Evolutionary conservation across 2,888 invertebrate species (phyloP), one percentile per base, ranked within the genome.

Genomic region (Tupiocoris notatus): DNA sequence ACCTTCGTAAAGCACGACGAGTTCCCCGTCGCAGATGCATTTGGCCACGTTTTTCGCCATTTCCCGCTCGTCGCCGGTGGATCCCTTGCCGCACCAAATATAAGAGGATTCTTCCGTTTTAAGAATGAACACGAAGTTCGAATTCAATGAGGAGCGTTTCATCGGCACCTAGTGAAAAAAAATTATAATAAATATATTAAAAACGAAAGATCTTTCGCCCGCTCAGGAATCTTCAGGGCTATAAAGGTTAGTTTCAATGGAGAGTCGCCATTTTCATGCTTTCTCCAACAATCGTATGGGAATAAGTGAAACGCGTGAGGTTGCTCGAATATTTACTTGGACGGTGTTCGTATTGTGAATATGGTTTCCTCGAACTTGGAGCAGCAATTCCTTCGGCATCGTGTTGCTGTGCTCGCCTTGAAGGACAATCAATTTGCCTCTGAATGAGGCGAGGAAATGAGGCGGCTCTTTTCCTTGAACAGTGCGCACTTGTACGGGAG

Each of bases 11-110:
- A 93, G 86, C 12, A 93, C 88, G 17, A 88, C 87, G 79, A 90
- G 91, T 78, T 92, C 92, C 16, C 89, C 88, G 2, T 90, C 88
- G 1, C 89, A 79, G 3, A 81, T 75, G 25, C 81, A 80, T 3
- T 81, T 80, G 0, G 86, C 92, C 82, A 95, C 89, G 65, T 89
- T 88, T 85, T 96, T 94, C 65, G 95, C 95, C 85, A 94, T 92
- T 85, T 96, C 96, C 61, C 96, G 87, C 82, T 95, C 94, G 85
- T 97, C 97, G 0, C 96, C 97, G 0, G 95, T 96, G 77, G 95
- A 94, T 79, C 90, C 89, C 81, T 92, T 92, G 1, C 96, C 96
- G 83, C 94, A 94, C 96, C 96, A 97, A 75, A 96, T 90, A 86
- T 89, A 92, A 79, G 88, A 88, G 1, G 68, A 73, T 20, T 71